Evolutionary conservation across 2,113 vertebrate genomes (phyloP), one percentile per base, ranked within the genome.

Genomic region (Falcunculus frontatus): DNA sequence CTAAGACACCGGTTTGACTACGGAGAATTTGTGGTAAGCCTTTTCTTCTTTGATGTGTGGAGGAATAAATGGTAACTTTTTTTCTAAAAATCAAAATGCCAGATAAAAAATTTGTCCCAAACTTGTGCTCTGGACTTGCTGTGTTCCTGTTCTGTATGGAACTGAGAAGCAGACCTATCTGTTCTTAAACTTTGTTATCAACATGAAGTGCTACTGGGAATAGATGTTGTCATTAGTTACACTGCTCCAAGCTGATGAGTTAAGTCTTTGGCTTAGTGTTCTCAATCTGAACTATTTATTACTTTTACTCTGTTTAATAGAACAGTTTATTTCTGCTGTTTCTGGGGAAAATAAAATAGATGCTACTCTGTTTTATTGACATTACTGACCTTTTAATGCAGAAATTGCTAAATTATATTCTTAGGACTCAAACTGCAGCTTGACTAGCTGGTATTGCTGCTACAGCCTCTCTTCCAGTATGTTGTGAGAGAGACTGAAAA

Each of bases 1-100:
- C 96, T 98, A 73, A 98, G 98, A 80, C 98, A 99, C 93, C 97
- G 95, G n/a, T 98, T 98, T 97, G 98, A 98, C 94, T 98, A 98
- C 39, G 97, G 97, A 90, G 97, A 98, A 78, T 98, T 98, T 95
- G 98, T 98, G 98, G 98, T 99, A 97, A 98, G 98, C 94, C 80
- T 93, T 96, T 91, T 57, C 14, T 59, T 92, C 59, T 89, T 84
- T 85, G 25, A 67, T 74, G 7, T 32, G 18, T 94, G 62, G 53
- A 91, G 29, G 72, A 93, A 95, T 94, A 96, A 94, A 88, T 59
- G 15, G 6, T 84, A 73, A 78, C 21, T 32, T 87, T 47, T 83
- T 39, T 87, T 17, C 23, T 41, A n/a, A 69, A 73, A 86, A 63
- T 63, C 47, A 68, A 93, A 94, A 49, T 42, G 39, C 18, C 18